phyloP scores from a whole-genome alignment of 2,888 invertebrate species.

The Ceraclea dissimilis region DNA sequence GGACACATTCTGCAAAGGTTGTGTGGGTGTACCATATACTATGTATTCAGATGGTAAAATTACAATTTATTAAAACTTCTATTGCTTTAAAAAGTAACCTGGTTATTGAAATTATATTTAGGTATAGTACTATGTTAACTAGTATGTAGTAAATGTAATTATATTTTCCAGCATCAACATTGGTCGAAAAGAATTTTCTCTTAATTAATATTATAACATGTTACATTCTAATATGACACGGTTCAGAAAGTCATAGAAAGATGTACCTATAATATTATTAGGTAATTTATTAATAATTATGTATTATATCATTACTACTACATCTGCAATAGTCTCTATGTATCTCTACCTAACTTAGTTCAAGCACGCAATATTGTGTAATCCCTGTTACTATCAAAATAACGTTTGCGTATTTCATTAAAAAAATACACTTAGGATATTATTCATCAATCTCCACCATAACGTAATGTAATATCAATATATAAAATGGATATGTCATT shows the following conservation, averaged over 20 bases:
- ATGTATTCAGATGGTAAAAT: no score
- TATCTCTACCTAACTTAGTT: constrained; percentile 10
- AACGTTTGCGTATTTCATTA: constrained; percentile 25
- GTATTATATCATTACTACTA: background rate
- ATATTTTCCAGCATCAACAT: constrained; percentile 24
- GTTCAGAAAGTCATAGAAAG: constrained; percentile 25
- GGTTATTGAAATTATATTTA: constrained; percentile 22
- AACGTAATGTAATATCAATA: background rate
- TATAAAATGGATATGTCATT: constrained; percentile 26
- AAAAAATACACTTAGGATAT: constrained; percentile 25
- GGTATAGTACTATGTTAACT: background rate
- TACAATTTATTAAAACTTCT: no score
- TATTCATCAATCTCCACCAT: constrained; percentile 20
- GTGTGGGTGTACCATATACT: no score
- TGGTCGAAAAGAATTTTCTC: constrained; percentile 23
- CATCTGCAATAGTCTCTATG: constrained; percentile 1
- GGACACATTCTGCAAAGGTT: no score
- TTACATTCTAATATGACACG: constrained; percentile 25
- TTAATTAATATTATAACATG: constrained; percentile 7
- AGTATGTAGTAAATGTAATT: constrained; percentile 19
- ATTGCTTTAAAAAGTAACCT: constrained; percentile 23
- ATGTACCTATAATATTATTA: constrained; percentile 3
- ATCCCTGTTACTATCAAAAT: constrained; percentile 26
- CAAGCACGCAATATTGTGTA: constrained; percentile 20
- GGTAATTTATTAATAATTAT: constrained; percentile 7